Evolutionary conservation across 1,140 invertebrate species (phyloP), one percentile per base, ranked within the genome.

Genomic region (Procambarus virginalis): DNA sequence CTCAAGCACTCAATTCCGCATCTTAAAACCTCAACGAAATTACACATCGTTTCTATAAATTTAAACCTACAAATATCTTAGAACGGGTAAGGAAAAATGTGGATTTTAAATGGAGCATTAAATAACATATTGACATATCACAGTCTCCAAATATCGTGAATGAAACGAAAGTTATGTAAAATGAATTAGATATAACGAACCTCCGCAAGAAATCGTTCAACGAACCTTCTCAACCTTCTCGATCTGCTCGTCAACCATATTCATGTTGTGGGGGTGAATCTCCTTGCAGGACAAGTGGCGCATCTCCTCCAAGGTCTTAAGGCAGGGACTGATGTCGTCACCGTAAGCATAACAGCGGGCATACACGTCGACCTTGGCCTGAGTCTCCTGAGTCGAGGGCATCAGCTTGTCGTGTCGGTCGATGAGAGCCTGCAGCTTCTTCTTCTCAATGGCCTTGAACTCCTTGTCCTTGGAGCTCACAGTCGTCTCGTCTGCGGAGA

Each of bases 201-300:
- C 34, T 34, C 34, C 34, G 34, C 34, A 55, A 55, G 17, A 17
- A 5, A 5, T 64, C 60, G 12, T 5, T 4, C 60, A 20, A 4
- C 60, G 60, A 8, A 92, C 91, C 92, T 92, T 93, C 22, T 93
- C 92, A 9, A 89, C 91, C 75, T 92, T 92, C 84, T 93, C 92
- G 58, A 93, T 92, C 86, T 92, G 89, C 85, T 93, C 92, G 22
- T 93, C 92, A 4, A 93, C 90, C 91, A 92, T 93, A 79, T 93
- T 92, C 83, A 93, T 86, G 84, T 92, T 92, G 75, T 92, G 91
- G 14, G 92, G 92, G 48, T 92, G 92, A 77, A 93, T 93, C 51
- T 93, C 92, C 86, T 92, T 92, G 80, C 89, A 91, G 45, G 92
- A 92, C 20, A 91, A 80, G 70, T 92, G 92, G 17, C 90, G 90